Conservation (phyloP, 2,888 invertebrate species). For the Eumacrocentrus americanus region DNA sequence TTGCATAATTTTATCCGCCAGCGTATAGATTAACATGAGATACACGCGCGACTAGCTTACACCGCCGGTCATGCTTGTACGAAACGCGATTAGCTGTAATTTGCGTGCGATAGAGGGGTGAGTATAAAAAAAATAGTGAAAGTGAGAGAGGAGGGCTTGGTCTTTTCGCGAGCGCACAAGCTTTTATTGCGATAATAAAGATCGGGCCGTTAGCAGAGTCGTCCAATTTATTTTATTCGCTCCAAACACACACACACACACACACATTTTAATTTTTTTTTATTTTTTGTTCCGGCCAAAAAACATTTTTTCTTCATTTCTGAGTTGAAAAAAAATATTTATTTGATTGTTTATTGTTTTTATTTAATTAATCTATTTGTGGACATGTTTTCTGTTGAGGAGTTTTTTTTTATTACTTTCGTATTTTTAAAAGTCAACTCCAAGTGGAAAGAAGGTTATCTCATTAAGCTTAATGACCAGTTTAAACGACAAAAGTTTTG, state of each 20-base stretch:
- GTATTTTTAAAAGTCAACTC: neutral
- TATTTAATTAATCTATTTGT: too few relatives aligned
- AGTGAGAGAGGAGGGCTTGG: neutral
- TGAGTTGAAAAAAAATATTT: neutral
- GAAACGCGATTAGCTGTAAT: constrained; percentile 19
- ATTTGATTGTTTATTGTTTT: neutral
- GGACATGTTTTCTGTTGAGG: too few relatives aligned
- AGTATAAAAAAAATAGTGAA: neutral
- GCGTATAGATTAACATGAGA: constrained; percentile 33
- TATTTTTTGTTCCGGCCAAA: too few relatives aligned
- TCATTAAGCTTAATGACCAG: constrained; percentile 50
- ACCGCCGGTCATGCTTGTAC: constrained; percentile 17
- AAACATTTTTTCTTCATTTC: neutral
- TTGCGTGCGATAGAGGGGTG: constrained; percentile 11
- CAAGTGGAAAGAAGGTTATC: constrained; percentile 37
- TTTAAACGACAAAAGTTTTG: constrained; percentile 47
- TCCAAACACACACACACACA: too few relatives aligned
- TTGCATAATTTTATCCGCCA: constrained; percentile 34
- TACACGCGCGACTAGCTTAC: constrained; percentile 18
- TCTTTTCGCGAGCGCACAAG: neutral
- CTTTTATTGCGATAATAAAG: neutral
- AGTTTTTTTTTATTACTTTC: neutral
- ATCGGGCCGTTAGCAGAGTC: neutral
- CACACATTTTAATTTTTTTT: neutral
- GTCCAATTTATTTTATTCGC: constrained; percentile 1